phyloP scores from a whole-genome alignment of 2,113 vertebrate species.

The Xenotilapia longispinis region DNA sequence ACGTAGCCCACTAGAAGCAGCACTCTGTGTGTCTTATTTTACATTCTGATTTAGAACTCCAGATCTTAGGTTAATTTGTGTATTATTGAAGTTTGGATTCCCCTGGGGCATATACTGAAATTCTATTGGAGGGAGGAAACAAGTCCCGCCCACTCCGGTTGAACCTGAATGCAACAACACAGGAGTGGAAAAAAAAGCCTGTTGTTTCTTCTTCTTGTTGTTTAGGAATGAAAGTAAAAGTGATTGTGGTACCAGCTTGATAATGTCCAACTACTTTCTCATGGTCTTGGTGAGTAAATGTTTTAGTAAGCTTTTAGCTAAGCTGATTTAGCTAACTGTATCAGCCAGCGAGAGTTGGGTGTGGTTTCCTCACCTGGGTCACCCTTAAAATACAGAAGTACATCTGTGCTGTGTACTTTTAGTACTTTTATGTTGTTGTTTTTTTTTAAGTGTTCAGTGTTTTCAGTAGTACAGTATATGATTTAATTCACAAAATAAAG shows the following conservation, averaged over 20 bases:
- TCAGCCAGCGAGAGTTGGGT: not conserved
- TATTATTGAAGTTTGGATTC: not conserved
- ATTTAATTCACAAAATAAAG: not conserved
- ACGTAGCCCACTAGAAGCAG: not conserved
- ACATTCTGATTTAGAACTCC: not conserved
- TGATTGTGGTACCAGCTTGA: not conserved
- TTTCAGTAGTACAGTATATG: not conserved
- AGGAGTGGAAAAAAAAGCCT: not conserved
- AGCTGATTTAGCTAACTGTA: not conserved
- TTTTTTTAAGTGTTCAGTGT: not conserved
- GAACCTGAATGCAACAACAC: not conserved
- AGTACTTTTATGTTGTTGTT: not conserved
- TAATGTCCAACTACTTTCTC: not conserved
- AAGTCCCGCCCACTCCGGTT: not conserved
- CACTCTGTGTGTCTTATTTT: not conserved
- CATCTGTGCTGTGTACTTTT: not conserved
- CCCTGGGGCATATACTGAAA: not conserved
- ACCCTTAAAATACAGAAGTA: not conserved
- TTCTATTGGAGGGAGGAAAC: not conserved
- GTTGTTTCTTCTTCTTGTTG: accelerated
- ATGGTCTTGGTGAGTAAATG: not conserved
- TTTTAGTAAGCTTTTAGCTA: not conserved
- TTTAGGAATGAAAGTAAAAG: not conserved
- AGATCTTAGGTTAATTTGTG: not conserved
- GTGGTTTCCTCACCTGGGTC: not conserved